Conservation (phyloP, 2,797 vertebrate species). For the Ciconia nigra region DNA sequence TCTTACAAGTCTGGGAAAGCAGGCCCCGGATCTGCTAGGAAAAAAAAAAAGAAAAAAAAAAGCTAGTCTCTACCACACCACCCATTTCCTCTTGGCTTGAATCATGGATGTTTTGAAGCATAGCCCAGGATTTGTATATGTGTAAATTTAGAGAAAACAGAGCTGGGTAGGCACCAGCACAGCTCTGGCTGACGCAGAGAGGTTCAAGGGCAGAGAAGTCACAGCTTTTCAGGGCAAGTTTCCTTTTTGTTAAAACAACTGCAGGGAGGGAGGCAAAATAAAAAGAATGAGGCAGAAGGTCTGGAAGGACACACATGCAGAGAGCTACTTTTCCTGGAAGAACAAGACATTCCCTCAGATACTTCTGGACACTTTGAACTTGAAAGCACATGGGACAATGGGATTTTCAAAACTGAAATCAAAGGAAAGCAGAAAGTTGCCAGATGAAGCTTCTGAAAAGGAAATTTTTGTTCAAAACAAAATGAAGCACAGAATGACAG, state of each 20-base stretch:
- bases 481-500: background rate
- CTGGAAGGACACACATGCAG: slow-evolving; percentile 34
- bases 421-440: slow-evolving; percentile 43
- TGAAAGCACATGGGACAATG: slow-evolving; percentile 48
- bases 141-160: slow-evolving; percentile 10
- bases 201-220: slow-evolving; percentile 19
- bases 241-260: background rate
- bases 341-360: slow-evolving; percentile 28
- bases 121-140: background rate
- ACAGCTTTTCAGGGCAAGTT: slow-evolving; percentile 4
- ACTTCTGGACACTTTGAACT: slow-evolving; percentile 46
- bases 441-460: slow-evolving; percentile 46
- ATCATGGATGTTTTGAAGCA: background rate
- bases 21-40: background rate
- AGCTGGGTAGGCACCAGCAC: background rate
- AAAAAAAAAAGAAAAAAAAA: too few species aligned
- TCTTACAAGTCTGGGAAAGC: background rate
- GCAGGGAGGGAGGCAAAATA: slow-evolving; percentile 17
- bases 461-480: slow-evolving; percentile 24
- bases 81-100: slow-evolving; percentile 24
- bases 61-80: background rate
- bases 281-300: slow-evolving; percentile 20
- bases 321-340: slow-evolving; percentile 40
- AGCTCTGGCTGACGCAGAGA: background rate
- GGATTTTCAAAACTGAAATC: slow-evolving; percentile 46